Conservation (phyloP, 2,113 vertebrate species). For the Butorides virescens region DNA sequence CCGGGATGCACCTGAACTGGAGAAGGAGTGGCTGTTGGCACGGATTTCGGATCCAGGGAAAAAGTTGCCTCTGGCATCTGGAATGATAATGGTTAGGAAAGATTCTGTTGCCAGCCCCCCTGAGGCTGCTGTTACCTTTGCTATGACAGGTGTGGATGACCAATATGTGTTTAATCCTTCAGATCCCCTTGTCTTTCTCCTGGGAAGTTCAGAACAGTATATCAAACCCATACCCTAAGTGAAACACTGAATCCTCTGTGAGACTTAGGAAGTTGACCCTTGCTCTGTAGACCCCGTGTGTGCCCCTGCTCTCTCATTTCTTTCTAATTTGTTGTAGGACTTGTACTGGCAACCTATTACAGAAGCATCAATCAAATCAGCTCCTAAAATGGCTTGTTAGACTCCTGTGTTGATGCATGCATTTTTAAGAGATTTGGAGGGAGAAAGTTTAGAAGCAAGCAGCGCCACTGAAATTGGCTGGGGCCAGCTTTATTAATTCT, state of each 20-base stretch:
- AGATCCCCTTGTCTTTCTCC: neutral
- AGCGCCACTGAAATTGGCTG: neutral
- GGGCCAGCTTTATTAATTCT: neutral
- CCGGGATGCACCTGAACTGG: neutral
- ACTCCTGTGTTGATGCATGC: neutral
- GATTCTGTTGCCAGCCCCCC: neutral
- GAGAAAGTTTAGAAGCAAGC: neutral
- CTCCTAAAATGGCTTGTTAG: slow-evolving; percentile 27
- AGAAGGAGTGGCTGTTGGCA: neutral
- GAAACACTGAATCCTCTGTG: neutral
- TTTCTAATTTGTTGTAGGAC: slow-evolving; percentile 52
- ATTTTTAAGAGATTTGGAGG: slow-evolving; percentile 8
- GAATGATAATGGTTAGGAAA: neutral
- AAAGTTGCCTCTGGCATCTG: neutral
- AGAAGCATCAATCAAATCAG: slow-evolving; percentile 51
- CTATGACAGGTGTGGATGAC: slow-evolving; percentile 20
- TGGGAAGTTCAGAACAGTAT: neutral
- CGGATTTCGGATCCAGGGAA: neutral
- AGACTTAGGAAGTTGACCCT: slow-evolving; percentile 43
- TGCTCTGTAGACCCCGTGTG: neutral
- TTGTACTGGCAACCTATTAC: slow-evolving; percentile 55
- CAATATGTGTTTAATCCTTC: slow-evolving; percentile 3
- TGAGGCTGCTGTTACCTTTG: neutral
- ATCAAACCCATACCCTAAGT: neutral
- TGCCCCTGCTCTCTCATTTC: slow-evolving; percentile 27